These are phyloP conservation scores for Oncorhynchus gorbuscha DNA, from an alignment of 2,113 vertebrate genomes.

Conservation along the genomic window DNA sequence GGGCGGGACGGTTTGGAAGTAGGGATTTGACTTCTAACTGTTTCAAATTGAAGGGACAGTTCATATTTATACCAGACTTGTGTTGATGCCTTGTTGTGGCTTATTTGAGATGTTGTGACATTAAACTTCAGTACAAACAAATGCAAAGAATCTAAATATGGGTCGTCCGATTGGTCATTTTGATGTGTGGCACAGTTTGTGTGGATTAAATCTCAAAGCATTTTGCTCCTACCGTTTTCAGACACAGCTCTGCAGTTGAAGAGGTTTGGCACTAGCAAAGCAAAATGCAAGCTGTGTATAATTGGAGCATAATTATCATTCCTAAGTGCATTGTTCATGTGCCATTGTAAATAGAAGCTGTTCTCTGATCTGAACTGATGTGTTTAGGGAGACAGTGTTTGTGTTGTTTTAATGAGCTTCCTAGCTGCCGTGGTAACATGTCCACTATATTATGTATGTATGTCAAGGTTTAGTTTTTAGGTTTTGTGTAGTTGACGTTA, in stretches of 20 bases:
- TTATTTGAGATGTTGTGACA: too few relatives aligned
- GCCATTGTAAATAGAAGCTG: constrained; percentile 32
- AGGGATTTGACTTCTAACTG: too few relatives aligned
- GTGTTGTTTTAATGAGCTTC: constrained; percentile 51
- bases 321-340: constrained; percentile 16
- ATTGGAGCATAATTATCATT: constrained; percentile 33
- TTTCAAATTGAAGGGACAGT: too few relatives aligned
- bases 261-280: not conserved
- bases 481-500: constrained; percentile 3
- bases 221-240: not conserved
- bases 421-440: constrained; percentile 30
- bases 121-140: not conserved
- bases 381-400: constrained; percentile 35
- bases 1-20: too few relatives aligned
- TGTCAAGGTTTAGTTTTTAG: constrained; percentile 28
- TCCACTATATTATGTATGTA: constrained; percentile 11
- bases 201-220: not conserved
- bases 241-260: not conserved
- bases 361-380: constrained; percentile 50
- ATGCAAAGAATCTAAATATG: not conserved
- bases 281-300: constrained; percentile 30
- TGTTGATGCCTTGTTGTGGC: too few relatives aligned
- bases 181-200: not conserved
- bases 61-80: too few relatives aligned
- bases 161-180: not conserved